phyloP scores from a whole-genome alignment of 2,888 invertebrate genomes.

The Xanthorhoe designata region DNA sequence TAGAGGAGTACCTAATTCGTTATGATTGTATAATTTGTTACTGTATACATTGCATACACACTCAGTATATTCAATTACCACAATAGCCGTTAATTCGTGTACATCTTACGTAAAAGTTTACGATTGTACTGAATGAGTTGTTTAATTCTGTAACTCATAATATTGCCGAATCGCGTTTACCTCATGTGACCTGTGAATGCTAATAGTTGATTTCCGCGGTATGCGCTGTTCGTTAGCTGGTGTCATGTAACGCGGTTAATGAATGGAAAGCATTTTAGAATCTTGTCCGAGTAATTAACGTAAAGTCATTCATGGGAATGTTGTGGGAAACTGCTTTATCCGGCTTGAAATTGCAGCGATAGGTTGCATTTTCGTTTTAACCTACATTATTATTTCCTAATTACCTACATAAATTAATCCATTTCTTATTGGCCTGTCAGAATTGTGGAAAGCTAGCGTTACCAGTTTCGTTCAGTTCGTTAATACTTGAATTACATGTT shows the following conservation, averaged over 20 bases:
- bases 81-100: conserved; percentile 67
- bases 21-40: conserved; percentile 40
- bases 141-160: conserved; percentile 66
- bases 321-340: conserved; percentile 19
- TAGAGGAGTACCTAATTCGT: conserved; percentile 15
- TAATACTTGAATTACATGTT: background rate
- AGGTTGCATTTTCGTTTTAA: background rate
- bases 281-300: conserved; percentile 42
- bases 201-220: conserved; percentile 56
- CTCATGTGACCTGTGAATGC: conserved; percentile 57
- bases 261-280: conserved; percentile 48
- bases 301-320: conserved; percentile 28
- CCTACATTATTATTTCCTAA: background rate
- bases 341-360: background rate
- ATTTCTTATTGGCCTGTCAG: background rate
- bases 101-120: conserved; percentile 67
- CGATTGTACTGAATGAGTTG: conserved; percentile 65
- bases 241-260: conserved; percentile 53
- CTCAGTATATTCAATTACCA: conserved; percentile 64
- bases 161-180: conserved; percentile 56
- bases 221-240: conserved; percentile 38
- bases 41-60: conserved; percentile 44
- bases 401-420: background rate
- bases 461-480: background rate
- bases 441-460: background rate